Base-by-base conservation (phyloP, 2,888 invertebrate species). In the Mystacides longicornis region DNA sequence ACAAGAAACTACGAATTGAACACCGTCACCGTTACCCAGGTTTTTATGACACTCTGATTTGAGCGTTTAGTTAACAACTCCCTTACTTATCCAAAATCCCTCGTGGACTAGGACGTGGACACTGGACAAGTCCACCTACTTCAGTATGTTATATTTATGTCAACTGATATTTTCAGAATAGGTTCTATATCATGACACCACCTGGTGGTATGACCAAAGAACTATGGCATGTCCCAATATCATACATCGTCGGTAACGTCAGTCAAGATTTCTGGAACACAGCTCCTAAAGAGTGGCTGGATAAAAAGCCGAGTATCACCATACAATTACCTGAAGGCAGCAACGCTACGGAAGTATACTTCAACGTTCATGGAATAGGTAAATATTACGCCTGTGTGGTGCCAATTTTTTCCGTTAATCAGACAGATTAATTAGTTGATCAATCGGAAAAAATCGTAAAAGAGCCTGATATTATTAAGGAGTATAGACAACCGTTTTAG, bases 201-300 rank as follows among this genome's bases (percentile, higher is more conserved):
- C 69, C 71, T 65, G 66, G 68, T 55, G 64, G 61, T 21, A 70
- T 69, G 69, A 51, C 67, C 2, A 67, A 73, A 37, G 75, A 75
- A 53, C 60, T 74, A 0, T 85, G 85, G 85, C 77, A 78, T 62
- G 77, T 85, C 16, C 85, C 85, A 0, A 65, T 86, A 42, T 82
- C 79, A 37, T 75, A 71, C 65, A 64, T 68, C 0, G 55, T 66
- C 0, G 60, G 69, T 47, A 68, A 64, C 49, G 58, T 66, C 0
- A 64, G 67, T 0, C 2, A 53, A 0, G 60, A 62, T 1, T 50
- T 63, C 2, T 67, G 70, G 70, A 65, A 61, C 45, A 67, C 72
- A 0, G 60, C 61, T 16, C 73, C 75, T 0, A 67, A 64, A 52
- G 60, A 69, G 4, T 77, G 75, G 75, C 67, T 77, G 5, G 69